phyloP scores from a whole-genome alignment of 92 coral and sea anemone species.

The Palythoa caribaeorum region DNA sequence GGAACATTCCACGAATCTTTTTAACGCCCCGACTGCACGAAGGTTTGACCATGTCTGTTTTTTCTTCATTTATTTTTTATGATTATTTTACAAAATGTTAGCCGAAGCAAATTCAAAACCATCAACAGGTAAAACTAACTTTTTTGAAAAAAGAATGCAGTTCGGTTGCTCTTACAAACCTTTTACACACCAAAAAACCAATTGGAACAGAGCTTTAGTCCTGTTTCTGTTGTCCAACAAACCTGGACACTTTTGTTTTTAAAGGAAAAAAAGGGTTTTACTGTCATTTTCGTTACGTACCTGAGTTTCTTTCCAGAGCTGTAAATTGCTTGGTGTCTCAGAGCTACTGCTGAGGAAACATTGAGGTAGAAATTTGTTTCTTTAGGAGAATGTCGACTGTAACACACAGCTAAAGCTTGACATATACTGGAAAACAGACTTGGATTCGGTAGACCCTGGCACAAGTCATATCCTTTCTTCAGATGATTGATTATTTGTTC shows the following conservation, averaged over 20 bases:
- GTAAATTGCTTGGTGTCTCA: slow-evolving; percentile 85
- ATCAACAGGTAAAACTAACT: too few species aligned
- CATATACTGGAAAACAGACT: slow-evolving; percentile 79
- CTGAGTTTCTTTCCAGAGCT: slow-evolving; percentile 87
- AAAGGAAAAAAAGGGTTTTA: background rate
- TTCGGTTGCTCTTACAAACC: too few species aligned
- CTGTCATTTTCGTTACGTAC: slow-evolving; percentile 46
- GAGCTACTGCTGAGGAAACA: slow-evolving; percentile 74
- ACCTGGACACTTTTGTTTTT: background rate
- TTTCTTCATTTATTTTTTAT: too few species aligned
- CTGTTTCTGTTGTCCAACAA: too few species aligned
- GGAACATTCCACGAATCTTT: too few species aligned
- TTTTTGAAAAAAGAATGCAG: too few species aligned
- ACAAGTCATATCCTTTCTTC: slow-evolving; percentile 78
- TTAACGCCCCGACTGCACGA: too few species aligned
- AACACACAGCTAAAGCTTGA: slow-evolving; percentile 79
- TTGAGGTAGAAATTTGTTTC: slow-evolving; percentile 81
- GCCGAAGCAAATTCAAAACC: too few species aligned
- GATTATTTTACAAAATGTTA: too few species aligned
- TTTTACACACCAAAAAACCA: too few species aligned
- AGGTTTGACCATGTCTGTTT: too few species aligned
- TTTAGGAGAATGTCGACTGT: slow-evolving; percentile 69
- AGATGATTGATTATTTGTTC: slow-evolving; percentile 61
- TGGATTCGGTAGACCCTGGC: slow-evolving; percentile 77
- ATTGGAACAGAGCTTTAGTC: too few species aligned